phyloP scores from a whole-genome alignment of 2,113 vertebrate genomes.

The Spea multiplicata region DNA sequence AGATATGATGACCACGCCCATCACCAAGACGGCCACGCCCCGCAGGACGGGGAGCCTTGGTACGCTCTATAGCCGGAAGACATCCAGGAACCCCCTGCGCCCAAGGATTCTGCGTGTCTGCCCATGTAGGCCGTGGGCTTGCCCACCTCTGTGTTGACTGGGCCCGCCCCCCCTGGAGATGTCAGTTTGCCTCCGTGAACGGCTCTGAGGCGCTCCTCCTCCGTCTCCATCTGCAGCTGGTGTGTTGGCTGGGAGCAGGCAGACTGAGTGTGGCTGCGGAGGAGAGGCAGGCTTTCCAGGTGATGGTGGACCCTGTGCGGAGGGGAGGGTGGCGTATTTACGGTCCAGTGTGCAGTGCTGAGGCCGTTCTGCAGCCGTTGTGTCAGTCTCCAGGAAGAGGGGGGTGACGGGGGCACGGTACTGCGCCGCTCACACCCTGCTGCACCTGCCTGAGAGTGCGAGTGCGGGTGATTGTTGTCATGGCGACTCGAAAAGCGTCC shows the following conservation, averaged over 20 bases:
- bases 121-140: neutral
- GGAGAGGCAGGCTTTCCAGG: neutral
- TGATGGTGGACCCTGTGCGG: neutral
- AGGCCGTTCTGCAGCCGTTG: neutral
- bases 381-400: neutral
- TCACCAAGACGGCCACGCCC: too few species aligned
- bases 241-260: neutral
- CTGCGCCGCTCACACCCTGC: neutral
- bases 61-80: too few species aligned
- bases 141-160: neutral
- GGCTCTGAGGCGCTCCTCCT: neutral
- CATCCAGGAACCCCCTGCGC: too few species aligned
- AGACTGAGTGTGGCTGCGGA: neutral
- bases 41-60: too few species aligned
- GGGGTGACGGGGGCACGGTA: neutral
- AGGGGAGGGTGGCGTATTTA: too few species aligned
- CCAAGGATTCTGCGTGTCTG: neutral
- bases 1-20: too few species aligned
- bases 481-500: conserved; percentile 23
- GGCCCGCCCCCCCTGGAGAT: too few species aligned
- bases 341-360: neutral
- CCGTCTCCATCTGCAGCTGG: neutral
- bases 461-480: conserved; percentile 1
- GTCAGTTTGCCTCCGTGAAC: too few species aligned
- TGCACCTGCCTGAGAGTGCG: neutral